phyloP scores from a whole-genome alignment of 2,113 vertebrate genomes.

The Dromas ardeola region DNA sequence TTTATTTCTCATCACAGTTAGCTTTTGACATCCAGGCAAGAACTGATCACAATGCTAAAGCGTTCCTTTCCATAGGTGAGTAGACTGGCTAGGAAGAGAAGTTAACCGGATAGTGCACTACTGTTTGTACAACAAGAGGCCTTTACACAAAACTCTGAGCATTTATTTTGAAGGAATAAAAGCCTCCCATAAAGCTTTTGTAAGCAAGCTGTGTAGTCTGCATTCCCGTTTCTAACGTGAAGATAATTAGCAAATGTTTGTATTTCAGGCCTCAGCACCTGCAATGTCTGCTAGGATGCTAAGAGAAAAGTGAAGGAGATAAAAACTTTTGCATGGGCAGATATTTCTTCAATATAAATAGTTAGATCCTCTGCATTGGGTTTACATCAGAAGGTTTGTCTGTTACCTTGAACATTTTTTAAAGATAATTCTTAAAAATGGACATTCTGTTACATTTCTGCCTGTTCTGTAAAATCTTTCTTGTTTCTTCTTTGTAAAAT shows the following conservation, averaged over 20 bases:
- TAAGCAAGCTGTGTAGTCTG: background rate
- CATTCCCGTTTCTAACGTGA: background rate
- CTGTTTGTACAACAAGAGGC: conserved; percentile 29
- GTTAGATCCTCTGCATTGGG: conserved; percentile 50
- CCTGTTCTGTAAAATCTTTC: conserved; percentile 70
- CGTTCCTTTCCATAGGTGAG: conserved; percentile 21
- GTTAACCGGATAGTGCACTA: background rate
- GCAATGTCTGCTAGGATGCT: conserved; percentile 15
- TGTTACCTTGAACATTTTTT: conserved; percentile 64
- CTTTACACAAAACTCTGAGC: conserved; percentile 47
- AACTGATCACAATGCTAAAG: conserved; percentile 29
- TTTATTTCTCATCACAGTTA: conserved; percentile 30
- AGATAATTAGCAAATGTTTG: background rate
- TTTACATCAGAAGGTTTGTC: conserved; percentile 63
- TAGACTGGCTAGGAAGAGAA: conserved; percentile 7
- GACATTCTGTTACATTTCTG: conserved; percentile 70
- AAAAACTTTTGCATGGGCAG: conserved; percentile 51
- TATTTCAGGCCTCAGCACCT: conserved; percentile 3
- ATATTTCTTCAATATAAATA: conserved; percentile 50
- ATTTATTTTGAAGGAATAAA: conserved; percentile 40
- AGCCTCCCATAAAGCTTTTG: conserved; percentile 52
- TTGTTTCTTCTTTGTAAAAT: conserved; percentile 63
- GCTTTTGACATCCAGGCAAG: conserved; percentile 55
- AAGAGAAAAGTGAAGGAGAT: conserved; percentile 32
- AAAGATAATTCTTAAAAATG: conserved; percentile 52